phyloP scores from a whole-genome alignment of 2,888 invertebrate species.

The Noctuana brunneofusca region DNA sequence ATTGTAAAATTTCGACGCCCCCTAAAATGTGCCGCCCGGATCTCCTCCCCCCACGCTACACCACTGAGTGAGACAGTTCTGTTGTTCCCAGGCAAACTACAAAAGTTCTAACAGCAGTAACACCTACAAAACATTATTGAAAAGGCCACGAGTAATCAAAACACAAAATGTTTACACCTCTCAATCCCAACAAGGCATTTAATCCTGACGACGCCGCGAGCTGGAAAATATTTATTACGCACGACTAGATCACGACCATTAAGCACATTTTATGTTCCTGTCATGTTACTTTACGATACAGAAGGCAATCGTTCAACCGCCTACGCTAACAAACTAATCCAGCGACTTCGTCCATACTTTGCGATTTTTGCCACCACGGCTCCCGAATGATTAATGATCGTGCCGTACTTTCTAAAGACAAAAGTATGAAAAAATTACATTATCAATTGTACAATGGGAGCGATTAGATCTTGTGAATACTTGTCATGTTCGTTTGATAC shows the following conservation, averaged over 20 bases:
- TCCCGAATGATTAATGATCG: constrained; percentile 18
- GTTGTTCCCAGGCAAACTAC: no score
- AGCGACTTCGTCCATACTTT: neutral
- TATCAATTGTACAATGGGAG: constrained; percentile 17
- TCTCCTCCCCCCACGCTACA: no score
- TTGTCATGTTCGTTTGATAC: constrained; percentile 10
- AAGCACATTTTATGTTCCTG: constrained; percentile 37
- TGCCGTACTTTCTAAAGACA: constrained; percentile 7
- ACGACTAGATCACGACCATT: constrained; percentile 40
- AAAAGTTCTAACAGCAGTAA: no score
- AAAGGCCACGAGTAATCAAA: neutral
- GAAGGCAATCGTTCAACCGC: constrained; percentile 41
- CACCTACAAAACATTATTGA: no score
- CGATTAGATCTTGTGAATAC: constrained; percentile 9
- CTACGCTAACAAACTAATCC: constrained; percentile 37
- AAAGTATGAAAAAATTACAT: constrained; percentile 14
- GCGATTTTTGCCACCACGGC: constrained; percentile 22
- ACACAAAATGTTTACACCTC: neutral
- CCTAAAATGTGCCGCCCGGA: no score
- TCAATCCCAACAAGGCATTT: constrained; percentile 38
- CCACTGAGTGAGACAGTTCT: no score
- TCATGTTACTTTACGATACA: constrained; percentile 40
- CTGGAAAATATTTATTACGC: constrained; percentile 37
- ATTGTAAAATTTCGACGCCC: no score
- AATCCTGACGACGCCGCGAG: constrained; percentile 29